Conservation (phyloP, 2,797 vertebrate species). For the Lacerta viridis region DNA sequence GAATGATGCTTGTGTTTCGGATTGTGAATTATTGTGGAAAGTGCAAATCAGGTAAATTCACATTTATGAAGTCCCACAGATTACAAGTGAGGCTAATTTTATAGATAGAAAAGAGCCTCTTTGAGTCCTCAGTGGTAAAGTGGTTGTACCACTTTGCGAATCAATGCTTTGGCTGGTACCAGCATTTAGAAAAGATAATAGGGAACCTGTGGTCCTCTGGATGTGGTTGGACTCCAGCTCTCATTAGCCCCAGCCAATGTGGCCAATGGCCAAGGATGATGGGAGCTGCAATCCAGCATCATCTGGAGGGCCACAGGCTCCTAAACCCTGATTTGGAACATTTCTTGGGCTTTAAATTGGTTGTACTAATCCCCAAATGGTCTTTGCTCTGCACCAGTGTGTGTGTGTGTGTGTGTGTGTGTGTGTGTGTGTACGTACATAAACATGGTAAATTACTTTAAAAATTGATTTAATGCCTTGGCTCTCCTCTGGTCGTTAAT, state of each 20-base stretch:
- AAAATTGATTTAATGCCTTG: constrained; percentile 54
- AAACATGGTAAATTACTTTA: constrained; percentile 31
- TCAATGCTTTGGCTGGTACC: neutral
- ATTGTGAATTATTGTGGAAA: too few relatives aligned
- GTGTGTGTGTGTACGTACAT: too few relatives aligned
- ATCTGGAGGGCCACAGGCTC: neutral
- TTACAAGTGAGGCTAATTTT: neutral
- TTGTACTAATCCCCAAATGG: neutral
- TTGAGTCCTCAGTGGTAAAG: neutral
- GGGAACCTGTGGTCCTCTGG: neutral
- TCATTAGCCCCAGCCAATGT: neutral
- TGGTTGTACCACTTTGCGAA: neutral
- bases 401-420: neutral
- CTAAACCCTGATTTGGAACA: neutral
- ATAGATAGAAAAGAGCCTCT: too few relatives aligned
- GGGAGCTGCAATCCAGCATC: neutral
- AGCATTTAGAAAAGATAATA: neutral
- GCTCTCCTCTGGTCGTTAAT: constrained; percentile 45
- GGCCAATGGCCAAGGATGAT: neutral
- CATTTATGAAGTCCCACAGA: neutral
- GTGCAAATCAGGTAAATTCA: too few relatives aligned
- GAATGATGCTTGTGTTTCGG: too few relatives aligned
- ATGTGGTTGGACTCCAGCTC: neutral
- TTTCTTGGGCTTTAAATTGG: neutral
- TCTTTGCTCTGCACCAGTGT: constrained; percentile 18